Base-by-base conservation (phyloP, 2,113 vertebrate species). In the Parus major region DNA sequence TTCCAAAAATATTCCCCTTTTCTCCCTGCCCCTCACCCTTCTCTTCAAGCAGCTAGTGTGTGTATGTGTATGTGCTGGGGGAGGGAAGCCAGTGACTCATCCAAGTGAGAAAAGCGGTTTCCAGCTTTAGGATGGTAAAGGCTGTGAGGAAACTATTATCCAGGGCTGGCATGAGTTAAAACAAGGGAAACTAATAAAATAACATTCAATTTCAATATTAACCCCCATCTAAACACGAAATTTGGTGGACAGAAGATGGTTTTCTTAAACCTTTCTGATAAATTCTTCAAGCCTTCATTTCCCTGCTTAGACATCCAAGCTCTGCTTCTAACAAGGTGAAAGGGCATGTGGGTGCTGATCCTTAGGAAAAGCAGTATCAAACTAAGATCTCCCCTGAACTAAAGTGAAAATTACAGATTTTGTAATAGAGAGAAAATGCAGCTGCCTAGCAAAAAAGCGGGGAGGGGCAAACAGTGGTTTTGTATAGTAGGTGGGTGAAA, bases 61-160 rank as follows among this genome's bases (percentile, higher is more conserved):
- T 66, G 35, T 63, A 73, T 42, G 73, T 85, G 27, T 50, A 47
- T 60, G 79, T 65, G 42, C 63, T 88, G 95, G 68, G 63, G 82
- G 85, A 82, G 75, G 59, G 76, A 88, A 95, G 76, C 55, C 49
- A 83, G 70, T 97, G 96, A 96, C 86, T 96, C 95, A 96, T n/a
- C 93, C 82, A 89, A 95, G 84, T 78, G 64, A 92, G 68, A 89
- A 95, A 92, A 95, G 92, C 53, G 50, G 60, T 85, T 97, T 96
- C 89, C 85, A 93, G 92, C 73, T 61, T 72, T 84, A 86, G 56
- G 61, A 86, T 78, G 65, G 87, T 55, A 64, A 41, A 92, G 52
- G 66, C 64, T 96, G 53, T 29, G 16, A 93, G 70, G 82, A 95
- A 96, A 93, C 63, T 85, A 83, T 93, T 89, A 93, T 64, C 61